Conservation (phyloP, 2,888 invertebrate species). For the Invenusta paracnida region DNA sequence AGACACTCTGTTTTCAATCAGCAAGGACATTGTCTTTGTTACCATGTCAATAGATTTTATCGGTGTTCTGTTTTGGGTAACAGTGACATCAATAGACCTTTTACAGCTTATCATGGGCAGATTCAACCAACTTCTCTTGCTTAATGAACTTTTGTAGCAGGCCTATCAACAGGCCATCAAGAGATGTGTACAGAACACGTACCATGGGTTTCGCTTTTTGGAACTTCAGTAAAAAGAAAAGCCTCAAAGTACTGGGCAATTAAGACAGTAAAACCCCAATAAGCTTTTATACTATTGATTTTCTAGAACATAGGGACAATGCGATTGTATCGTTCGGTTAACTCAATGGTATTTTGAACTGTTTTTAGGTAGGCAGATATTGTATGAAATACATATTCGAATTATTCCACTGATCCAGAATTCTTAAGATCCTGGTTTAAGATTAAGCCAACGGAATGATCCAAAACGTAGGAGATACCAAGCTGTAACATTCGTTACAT, state of each 20-base stretch:
- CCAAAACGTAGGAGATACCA: neutral
- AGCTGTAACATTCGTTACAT: neutral
- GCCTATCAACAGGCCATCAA: constrained; percentile 1
- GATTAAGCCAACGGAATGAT: neutral
- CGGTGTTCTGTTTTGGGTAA: constrained; percentile 6
- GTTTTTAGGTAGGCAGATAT: constrained; percentile 13
- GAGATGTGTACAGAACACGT: constrained; percentile 1
- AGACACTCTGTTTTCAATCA: neutral
- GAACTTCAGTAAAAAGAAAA: constrained; percentile 21
- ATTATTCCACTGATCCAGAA: neutral
- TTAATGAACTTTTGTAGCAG: constrained; percentile 29
- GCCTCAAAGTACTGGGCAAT: constrained; percentile 12
- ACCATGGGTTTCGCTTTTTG: neutral
- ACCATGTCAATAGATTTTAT: constrained; percentile 1
- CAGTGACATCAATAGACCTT: constrained; percentile 6
- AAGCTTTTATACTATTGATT: neutral
- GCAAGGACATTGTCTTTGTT: constrained; percentile 5
- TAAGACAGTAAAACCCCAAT: neutral
- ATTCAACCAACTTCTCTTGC: neutral
- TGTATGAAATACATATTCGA: neutral
- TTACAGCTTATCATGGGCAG: neutral
- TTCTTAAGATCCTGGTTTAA: neutral
- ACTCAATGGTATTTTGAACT: constrained; percentile 21
- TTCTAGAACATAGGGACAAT: neutral
- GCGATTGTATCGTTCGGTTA: constrained; percentile 2